phyloP scores from a whole-genome alignment of 2,888 invertebrate genomes.

The Limnephilus marmoratus region DNA sequence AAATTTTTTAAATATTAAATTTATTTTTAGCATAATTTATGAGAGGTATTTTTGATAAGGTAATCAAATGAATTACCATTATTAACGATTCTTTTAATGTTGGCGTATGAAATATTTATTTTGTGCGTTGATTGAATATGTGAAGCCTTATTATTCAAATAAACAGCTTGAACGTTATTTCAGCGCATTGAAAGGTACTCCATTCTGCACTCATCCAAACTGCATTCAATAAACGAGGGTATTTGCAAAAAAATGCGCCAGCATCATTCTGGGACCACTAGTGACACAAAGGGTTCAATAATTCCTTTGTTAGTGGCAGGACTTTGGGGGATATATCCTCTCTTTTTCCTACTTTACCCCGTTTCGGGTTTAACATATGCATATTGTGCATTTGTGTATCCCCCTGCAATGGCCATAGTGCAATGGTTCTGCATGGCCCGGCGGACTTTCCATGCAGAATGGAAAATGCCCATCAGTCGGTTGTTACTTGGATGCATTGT shows the following conservation, averaged over 20 bases:
- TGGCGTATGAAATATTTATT: background rate
- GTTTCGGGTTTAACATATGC: slow-evolving; percentile 63
- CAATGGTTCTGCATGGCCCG: slow-evolving; percentile 10
- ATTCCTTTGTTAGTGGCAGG: slow-evolving; percentile 54
- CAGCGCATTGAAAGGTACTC: background rate
- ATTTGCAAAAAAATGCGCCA: slow-evolving; percentile 42
- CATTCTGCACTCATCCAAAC: background rate
- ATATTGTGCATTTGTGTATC: slow-evolving; percentile 38
- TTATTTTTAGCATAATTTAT: background rate
- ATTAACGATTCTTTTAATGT: too few relatives aligned
- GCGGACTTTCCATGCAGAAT: slow-evolving; percentile 41
- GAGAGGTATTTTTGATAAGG: background rate
- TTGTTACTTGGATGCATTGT: slow-evolving; percentile 43
- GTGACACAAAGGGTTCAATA: slow-evolving; percentile 62
- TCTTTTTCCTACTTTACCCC: slow-evolving; percentile 57
- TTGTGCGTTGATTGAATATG: background rate
- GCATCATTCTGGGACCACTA: slow-evolving; percentile 41
- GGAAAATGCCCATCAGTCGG: slow-evolving; percentile 46
- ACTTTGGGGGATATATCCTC: slow-evolving; percentile 53
- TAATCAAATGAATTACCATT: background rate
- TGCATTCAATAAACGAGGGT: slow-evolving; percentile 28
- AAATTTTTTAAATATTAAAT: too few relatives aligned
- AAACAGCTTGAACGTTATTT: slow-evolving; percentile 16
- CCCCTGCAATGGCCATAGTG: slow-evolving; percentile 24
- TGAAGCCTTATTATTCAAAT: background rate